Evolutionary conservation across 2,888 invertebrate species (phyloP).

Genomic region (Mylabris sibirica): DNA sequence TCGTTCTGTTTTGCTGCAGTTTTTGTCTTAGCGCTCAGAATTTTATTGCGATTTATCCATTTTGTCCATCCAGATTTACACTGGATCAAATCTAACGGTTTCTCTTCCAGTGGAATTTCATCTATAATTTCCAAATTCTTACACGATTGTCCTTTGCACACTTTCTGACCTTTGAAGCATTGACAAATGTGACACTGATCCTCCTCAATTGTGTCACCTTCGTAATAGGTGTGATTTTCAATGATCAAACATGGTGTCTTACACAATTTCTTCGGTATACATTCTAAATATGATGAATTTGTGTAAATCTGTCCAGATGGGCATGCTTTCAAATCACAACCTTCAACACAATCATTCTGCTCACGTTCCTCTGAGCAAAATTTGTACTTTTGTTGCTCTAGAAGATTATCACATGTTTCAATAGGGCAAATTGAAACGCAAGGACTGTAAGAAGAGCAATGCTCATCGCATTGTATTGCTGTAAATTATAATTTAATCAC

Average conservation of each 20-base stretch:
- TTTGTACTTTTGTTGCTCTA: not conserved
- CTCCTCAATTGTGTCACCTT: constrained; percentile 76
- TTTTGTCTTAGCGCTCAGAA: constrained; percentile 57
- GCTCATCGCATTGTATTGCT: constrained; percentile 90
- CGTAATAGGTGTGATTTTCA: constrained; percentile 68
- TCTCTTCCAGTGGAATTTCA: constrained; percentile 32
- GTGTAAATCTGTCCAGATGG: constrained; percentile 76
- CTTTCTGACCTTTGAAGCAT: constrained; percentile 73
- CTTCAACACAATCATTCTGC: constrained; percentile 75
- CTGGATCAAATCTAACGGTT: constrained; percentile 34
- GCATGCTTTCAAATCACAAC: constrained; percentile 80
- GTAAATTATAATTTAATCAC: constrained; percentile 30
- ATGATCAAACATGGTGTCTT: constrained; percentile 57
- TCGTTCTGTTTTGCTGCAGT: constrained; percentile 55
- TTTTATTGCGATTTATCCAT: constrained; percentile 70
- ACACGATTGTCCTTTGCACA: constrained; percentile 79
- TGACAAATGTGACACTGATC: constrained; percentile 84
- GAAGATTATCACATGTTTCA: constrained; percentile 81
- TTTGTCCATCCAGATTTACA: constrained; percentile 80
- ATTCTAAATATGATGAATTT: constrained; percentile 73
- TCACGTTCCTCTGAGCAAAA: constrained; percentile 67
- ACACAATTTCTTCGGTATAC: constrained; percentile 79
- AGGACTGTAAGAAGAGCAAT: constrained; percentile 79
- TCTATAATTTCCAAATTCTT: constrained; percentile 45
- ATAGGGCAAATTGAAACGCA: constrained; percentile 84